Base-by-base conservation (phyloP, 2,888 invertebrate species). In the Tetragonisca angustula region DNA sequence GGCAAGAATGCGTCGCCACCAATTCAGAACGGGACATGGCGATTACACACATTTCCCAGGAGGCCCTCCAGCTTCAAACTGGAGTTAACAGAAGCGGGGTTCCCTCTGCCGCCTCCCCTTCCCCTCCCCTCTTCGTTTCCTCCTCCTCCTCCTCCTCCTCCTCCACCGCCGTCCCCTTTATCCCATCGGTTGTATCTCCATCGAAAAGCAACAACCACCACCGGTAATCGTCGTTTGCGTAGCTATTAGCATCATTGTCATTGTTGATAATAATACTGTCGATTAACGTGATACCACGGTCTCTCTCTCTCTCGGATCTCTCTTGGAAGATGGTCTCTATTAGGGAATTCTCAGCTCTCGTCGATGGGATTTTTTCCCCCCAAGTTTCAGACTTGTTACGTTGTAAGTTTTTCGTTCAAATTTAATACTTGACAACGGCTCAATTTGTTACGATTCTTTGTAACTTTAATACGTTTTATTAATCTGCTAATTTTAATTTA, bases 21-120 rank as follows among this genome's bases (percentile, higher is more conserved):
- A 87, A 87, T 89, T 84, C 87, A 89, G 92, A 92, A 91, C 89
- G 89, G 92, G 89, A 92, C 81, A 85, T 85, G 88, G 85, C 93
- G 94, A 94, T 94, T 94, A 94, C 92, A 92, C 91, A 92, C 94
- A 94, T 94, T 94, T 94, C 94, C 94, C 94, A 79, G 65, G 94
- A 89, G 94, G 76, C 82, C 82, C 81, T 71, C 82, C 64, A 88
- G 89, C 90, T 91, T 89, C 88, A 90, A 92, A 91, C 86, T 67
- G 80, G 72, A 89, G 83, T 83, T 83, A 88, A 90, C 90, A 86
- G 82, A 86, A 72, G 82, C 84, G 59, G 69, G 4, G 52, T 17
- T 27, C 68, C 86, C 81, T 77, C 78, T 32, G 4, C 32, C 32
- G 32, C 32, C 32, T 68, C 36, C 68, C 69, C 75, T n/a, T n/a